Percentiles rank a stretch among this genome's conserved stretches.
Conservation (phyloP, 2,797 vertebrate species). For the Chelon auratus region DNA sequence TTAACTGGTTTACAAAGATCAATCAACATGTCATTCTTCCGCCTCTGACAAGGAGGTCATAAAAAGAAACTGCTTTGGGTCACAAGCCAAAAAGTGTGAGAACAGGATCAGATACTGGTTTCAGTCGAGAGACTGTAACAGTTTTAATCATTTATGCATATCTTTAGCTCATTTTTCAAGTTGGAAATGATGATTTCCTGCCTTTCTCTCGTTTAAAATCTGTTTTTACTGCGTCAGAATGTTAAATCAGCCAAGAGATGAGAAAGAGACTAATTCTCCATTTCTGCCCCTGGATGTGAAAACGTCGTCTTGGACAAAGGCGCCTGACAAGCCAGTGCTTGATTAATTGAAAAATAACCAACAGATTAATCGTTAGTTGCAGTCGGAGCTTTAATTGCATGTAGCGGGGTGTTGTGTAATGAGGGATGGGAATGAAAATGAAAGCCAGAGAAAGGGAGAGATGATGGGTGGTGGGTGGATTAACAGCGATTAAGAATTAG, state of each 20-base stretch:
- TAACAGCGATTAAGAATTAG: conserved; percentile 82
- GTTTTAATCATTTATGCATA: background rate
- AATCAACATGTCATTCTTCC: no score
- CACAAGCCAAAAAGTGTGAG: background rate
- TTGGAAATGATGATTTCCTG: background rate
- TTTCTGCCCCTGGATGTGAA: background rate
- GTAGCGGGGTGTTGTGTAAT: conserved; percentile 44
- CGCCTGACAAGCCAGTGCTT: background rate
- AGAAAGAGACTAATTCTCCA: no score
- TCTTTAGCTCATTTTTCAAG: background rate
- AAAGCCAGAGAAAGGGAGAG: conserved; percentile 49
- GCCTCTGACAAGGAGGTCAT: background rate
- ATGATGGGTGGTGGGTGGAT: conserved; percentile 73
- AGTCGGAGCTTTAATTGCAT: conserved; percentile 42
- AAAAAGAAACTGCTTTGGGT: background rate
- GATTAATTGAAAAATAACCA: conserved; percentile 13
- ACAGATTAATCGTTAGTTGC: conserved; percentile 13
- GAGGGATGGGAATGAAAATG: conserved; percentile 56
- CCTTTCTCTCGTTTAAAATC: background rate
- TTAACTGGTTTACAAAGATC: no score
- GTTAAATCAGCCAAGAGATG: no score
- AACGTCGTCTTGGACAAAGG: no score
- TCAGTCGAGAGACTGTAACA: background rate
- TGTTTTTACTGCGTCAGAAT: no score
- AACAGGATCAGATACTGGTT: background rate